These are phyloP conservation scores for Sarotherodon lohbergeri DNA, from an alignment of 2,113 vertebrate species.

Conservation along the genomic window DNA sequence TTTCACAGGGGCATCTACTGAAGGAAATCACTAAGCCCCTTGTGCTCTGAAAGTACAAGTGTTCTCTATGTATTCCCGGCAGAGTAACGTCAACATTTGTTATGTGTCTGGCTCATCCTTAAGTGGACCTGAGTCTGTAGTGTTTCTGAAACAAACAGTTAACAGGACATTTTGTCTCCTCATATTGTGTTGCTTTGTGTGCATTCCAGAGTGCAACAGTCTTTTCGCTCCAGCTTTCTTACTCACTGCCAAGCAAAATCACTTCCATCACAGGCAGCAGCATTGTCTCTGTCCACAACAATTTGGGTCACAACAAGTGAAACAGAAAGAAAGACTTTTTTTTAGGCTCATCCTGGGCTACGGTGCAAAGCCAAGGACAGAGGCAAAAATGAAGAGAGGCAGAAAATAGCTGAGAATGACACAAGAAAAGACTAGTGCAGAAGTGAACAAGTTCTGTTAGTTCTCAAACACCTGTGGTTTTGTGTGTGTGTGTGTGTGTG, in stretches of 20 bases:
- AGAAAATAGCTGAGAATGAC: background rate
- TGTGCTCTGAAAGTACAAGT: constrained; percentile 26
- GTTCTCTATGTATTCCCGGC: background rate
- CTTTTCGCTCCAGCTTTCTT: constrained; percentile 10
- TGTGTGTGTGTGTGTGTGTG: too few species aligned
- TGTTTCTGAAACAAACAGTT: constrained; percentile 7
- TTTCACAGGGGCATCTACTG: background rate
- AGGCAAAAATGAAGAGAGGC: background rate
- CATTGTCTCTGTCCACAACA: constrained; percentile 21
- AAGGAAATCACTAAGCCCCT: constrained; percentile 8
- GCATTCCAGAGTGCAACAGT: constrained; percentile 6
- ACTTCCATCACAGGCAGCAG: constrained; percentile 14
- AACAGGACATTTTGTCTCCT: constrained; percentile 30
- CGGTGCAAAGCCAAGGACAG: background rate
- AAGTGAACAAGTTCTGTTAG: background rate
- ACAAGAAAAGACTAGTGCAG: background rate
- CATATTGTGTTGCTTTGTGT: constrained; percentile 12
- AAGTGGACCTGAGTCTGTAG: background rate
- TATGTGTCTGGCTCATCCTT: constrained; percentile 18
- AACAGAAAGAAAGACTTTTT: background rate
- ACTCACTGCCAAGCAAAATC: constrained; percentile 22
- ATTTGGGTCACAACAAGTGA: constrained; percentile 26
- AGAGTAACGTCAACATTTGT: constrained; percentile 27
- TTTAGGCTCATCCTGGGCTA: background rate
- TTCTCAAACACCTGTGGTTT: background rate